phyloP scores from a whole-genome alignment of 2,888 invertebrate genomes.

The Eilema griseolum region DNA sequence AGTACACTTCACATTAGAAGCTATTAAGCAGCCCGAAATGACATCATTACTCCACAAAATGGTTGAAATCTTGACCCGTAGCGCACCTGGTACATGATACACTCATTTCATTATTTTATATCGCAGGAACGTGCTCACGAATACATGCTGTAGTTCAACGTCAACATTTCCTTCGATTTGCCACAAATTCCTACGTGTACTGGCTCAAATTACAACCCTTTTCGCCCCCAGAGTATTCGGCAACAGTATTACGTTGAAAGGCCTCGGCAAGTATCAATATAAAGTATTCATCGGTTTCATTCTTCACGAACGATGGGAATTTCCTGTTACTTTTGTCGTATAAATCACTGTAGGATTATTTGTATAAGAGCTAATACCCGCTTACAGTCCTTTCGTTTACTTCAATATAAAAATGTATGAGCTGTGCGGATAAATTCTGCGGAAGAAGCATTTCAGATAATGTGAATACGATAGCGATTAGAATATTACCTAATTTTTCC shows the following conservation, averaged over 20 bases:
- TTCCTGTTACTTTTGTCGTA: constrained; percentile 31
- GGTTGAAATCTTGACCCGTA: constrained; percentile 20
- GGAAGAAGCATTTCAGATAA: neutral
- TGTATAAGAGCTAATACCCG: constrained; percentile 3
- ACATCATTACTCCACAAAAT: constrained; percentile 19
- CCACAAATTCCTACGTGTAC: constrained; percentile 35
- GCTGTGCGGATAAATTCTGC: neutral
- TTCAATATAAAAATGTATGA: constrained; percentile 11
- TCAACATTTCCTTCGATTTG: constrained; percentile 14
- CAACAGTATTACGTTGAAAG: constrained; percentile 36
- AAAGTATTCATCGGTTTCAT: constrained; percentile 38
- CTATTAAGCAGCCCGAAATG: constrained; percentile 11
- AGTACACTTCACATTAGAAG: constrained; percentile 2
- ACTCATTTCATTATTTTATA: constrained; percentile 44
- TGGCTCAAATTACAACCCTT: constrained; percentile 45
- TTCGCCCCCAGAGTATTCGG: constrained; percentile 35
- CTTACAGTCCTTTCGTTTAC: neutral
- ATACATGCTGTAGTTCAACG: constrained; percentile 35
- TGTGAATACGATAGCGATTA: constrained; percentile 8
- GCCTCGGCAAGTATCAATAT: constrained; percentile 21
- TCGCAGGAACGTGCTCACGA: constrained; percentile 41
- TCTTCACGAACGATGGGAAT: constrained; percentile 29
- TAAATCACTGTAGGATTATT: constrained; percentile 21
- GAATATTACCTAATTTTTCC: too few relatives aligned
- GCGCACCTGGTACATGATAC: constrained; percentile 19